A percentile compares a stretch with the other conserved stretches of the same genome.
phyloP scores from a whole-genome alignment of 2,113 vertebrate species.

The Pelvicachromis taeniatus region DNA sequence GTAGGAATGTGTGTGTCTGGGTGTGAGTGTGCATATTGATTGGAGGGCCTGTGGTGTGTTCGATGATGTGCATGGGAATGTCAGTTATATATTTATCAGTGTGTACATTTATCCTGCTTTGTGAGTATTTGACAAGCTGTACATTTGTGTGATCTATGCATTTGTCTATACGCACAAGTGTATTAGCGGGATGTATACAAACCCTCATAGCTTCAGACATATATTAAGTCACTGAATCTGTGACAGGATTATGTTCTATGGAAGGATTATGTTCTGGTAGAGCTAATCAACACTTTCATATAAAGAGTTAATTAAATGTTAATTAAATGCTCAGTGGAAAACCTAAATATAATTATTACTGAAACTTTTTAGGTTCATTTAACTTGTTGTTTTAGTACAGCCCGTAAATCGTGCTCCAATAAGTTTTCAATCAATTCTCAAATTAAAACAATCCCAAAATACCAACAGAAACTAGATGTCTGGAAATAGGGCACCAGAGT shows the following conservation, averaged over 20 bases:
- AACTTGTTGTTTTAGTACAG: not conserved
- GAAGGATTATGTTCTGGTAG: not conserved
- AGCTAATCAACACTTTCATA: not conserved
- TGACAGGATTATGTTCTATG: not conserved
- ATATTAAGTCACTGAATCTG: not conserved
- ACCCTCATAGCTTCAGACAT: not conserved
- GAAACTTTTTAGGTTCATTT: not conserved
- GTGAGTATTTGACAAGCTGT: not conserved
- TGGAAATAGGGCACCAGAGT: not conserved
- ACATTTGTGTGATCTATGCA: not conserved
- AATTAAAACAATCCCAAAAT: not conserved
- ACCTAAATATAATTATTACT: not conserved
- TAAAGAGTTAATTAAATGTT: not conserved
- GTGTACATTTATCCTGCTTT: conserved; percentile 23
- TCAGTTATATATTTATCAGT: conserved; percentile 49
- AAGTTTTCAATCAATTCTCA: not conserved
- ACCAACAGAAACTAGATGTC: not conserved
- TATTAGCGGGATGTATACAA: not conserved
- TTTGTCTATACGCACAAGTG: not conserved
- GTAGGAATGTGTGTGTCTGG: conserved; percentile 16
- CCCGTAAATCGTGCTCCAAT: not conserved
- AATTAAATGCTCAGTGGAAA: not conserved
- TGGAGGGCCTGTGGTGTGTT: not conserved
- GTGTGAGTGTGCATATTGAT: conserved; percentile 28
- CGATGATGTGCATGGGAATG: conserved; percentile 29